Evolutionary conservation across 2,797 vertebrate species (phyloP).

Genomic region (Poecilia gillii): DNA sequence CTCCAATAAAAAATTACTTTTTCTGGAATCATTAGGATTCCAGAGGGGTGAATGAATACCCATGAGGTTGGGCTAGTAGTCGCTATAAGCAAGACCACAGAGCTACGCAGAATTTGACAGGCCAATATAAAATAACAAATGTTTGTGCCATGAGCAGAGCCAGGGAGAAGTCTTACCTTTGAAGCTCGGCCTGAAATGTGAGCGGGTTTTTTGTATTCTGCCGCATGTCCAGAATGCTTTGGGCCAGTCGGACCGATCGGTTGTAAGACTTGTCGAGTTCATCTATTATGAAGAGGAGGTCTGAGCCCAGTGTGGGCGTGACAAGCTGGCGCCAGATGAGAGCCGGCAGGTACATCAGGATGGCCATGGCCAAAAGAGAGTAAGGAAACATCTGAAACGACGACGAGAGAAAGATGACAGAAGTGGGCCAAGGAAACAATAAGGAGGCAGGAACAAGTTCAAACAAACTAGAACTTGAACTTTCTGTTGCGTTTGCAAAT

Average conservation of each 20-base stretch:
- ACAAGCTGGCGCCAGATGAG: slow-evolving; percentile 92
- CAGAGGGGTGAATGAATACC: slow-evolving; percentile 1
- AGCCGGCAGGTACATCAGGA: slow-evolving; percentile 92
- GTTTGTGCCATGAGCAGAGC: slow-evolving; percentile 1
- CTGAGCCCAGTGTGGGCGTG: slow-evolving; percentile 84
- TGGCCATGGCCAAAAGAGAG: slow-evolving; percentile 89
- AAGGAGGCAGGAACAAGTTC: background rate
- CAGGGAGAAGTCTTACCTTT: slow-evolving; percentile 80
- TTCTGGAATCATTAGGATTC: slow-evolving; percentile 15
- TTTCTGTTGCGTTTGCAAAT: slow-evolving; percentile 1
- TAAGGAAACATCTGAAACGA: slow-evolving; percentile 90
- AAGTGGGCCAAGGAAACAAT: background rate
- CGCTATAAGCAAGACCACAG: background rate
- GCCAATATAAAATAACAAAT: background rate
- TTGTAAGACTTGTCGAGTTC: slow-evolving; percentile 98
- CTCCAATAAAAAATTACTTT: slow-evolving; percentile 5
- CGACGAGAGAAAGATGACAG: slow-evolving; percentile 3
- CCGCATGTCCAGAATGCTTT: slow-evolving; percentile 90
- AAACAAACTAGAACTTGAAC: background rate
- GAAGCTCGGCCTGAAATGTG: slow-evolving; percentile 90
- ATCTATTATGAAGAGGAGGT: slow-evolving; percentile 93
- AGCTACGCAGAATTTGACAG: background rate
- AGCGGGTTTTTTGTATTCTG: slow-evolving; percentile 83
- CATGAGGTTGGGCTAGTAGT: background rate
- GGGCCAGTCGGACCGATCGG: slow-evolving; percentile 92